Evolutionary conservation across 53 echinoderm and acorn worm species (phyloP).

Genomic region (Apostichopus leukothele): DNA sequence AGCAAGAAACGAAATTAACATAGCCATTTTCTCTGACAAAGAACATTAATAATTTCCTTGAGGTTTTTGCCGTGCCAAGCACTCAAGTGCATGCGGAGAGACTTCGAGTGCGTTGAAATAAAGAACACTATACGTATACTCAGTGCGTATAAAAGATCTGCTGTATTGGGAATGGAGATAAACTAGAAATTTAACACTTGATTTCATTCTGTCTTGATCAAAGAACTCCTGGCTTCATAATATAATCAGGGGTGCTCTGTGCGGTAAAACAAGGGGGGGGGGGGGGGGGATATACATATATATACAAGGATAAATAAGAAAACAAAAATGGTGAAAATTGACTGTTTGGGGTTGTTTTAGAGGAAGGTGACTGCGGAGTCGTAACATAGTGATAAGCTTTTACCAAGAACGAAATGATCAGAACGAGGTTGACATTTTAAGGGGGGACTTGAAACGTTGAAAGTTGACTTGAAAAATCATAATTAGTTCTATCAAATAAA

Average conservation of each 20-base stretch:
- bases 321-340: too few relatives aligned
- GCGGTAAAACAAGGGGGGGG: not conserved
- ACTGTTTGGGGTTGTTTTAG: too few relatives aligned
- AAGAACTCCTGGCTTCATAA: not conserved
- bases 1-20: not conserved
- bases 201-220: not conserved
- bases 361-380: too few relatives aligned
- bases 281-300: too few relatives aligned
- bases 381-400: too few relatives aligned
- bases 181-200: not conserved
- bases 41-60: not conserved
- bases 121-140: not conserved
- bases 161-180: not conserved
- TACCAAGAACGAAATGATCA: too few relatives aligned
- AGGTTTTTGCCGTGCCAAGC: not conserved
- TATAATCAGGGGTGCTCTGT: not conserved
- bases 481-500: too few relatives aligned
- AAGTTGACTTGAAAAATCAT: too few relatives aligned
- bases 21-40: not conserved
- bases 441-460: too few relatives aligned
- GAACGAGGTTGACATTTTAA: too few relatives aligned
- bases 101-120: not conserved
- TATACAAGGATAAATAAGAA: too few relatives aligned
- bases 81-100: not conserved
- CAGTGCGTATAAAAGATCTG: not conserved